phyloP scores from a whole-genome alignment of 2,113 vertebrate genomes.

The Tachycineta bicolor region DNA sequence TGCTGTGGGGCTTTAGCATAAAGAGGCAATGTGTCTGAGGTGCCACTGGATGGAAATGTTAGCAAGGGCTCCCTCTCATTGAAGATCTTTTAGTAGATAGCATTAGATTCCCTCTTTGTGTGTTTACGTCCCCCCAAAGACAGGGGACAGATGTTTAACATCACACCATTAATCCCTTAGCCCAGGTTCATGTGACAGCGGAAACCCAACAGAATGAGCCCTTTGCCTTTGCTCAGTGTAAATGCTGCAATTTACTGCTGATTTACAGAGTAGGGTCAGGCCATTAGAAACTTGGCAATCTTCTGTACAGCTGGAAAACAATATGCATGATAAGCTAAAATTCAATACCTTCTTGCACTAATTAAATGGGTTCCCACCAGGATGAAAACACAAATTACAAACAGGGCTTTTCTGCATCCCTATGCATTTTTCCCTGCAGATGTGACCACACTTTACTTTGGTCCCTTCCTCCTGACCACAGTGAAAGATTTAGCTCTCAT shows the following conservation, averaged over 20 bases:
- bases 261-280: slow-evolving; percentile 89
- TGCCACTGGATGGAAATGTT: slow-evolving; percentile 82
- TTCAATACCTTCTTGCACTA: slow-evolving; percentile 86
- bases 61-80: slow-evolving; percentile 82
- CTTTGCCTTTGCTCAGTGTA: slow-evolving; percentile 84
- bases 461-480: slow-evolving; percentile 50
- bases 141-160: slow-evolving; percentile 88
- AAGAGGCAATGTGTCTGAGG: slow-evolving; percentile 83
- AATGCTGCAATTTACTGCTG: slow-evolving; percentile 87
- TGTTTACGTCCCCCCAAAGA: slow-evolving; percentile 86
- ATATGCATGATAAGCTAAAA: slow-evolving; percentile 91
- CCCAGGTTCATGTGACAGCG: slow-evolving; percentile 82
- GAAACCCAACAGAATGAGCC: slow-evolving; percentile 86
- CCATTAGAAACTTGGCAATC: slow-evolving; percentile 89
- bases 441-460: slow-evolving; percentile 69
- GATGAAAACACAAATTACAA: slow-evolving; percentile 85
- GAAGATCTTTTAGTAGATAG: slow-evolving; percentile 84
- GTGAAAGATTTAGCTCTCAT: slow-evolving; percentile 49
- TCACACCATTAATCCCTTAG: slow-evolving; percentile 85
- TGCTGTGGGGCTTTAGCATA: slow-evolving; percentile 85
- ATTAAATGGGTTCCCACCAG: slow-evolving; percentile 87
- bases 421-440: slow-evolving; percentile 81
- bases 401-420: slow-evolving; percentile 81
- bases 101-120: slow-evolving; percentile 84
- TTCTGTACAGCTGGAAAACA: slow-evolving; percentile 88